Percentiles rank a stretch among this genome's conserved stretches.
These are phyloP conservation scores for Amiota communis DNA, from an alignment of 2,888 invertebrate species.

Conservation along the genomic window DNA sequence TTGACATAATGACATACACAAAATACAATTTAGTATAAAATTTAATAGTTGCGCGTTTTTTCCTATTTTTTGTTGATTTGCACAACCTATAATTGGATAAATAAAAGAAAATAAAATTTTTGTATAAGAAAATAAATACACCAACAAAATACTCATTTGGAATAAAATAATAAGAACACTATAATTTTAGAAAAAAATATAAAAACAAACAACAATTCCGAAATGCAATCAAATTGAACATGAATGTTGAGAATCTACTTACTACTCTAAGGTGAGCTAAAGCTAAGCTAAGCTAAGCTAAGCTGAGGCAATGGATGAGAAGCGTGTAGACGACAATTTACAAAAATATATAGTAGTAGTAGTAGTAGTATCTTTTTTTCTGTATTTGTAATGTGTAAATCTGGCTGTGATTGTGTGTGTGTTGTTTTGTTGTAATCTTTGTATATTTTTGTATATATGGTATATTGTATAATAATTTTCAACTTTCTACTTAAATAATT, in stretches of 20 bases:
- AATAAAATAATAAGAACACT: slow-evolving; percentile 11
- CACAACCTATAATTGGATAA: slow-evolving; percentile 4
- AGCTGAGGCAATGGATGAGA: neutral
- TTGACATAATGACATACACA: neutral
- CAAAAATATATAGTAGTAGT: slow-evolving; percentile 23
- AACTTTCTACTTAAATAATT: slow-evolving; percentile 56
- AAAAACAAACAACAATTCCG: neutral
- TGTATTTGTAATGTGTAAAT: neutral
- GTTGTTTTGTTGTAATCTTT: slow-evolving; percentile 15
- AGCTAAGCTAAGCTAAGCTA: too few species aligned
- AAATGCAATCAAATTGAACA: slow-evolving; percentile 4
- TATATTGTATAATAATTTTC: slow-evolving; percentile 37
- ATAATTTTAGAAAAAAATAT: neutral
- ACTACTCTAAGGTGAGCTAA: too few species aligned
- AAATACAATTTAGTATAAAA: neutral
- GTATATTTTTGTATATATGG: slow-evolving; percentile 33
- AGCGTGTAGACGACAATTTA: slow-evolving; percentile 18
- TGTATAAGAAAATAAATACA: neutral
- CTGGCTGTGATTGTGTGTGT: too few species aligned
- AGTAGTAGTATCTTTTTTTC: neutral
- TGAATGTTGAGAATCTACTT: too few species aligned
- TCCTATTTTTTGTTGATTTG: slow-evolving; percentile 7
- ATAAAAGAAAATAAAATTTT: neutral
- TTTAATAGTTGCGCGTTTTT: slow-evolving; percentile 10
- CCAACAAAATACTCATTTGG: slow-evolving; percentile 24